These are phyloP conservation scores for Nasonia longicornis DNA, from an alignment of 1,140 invertebrate species.

Conservation along the genomic window DNA sequence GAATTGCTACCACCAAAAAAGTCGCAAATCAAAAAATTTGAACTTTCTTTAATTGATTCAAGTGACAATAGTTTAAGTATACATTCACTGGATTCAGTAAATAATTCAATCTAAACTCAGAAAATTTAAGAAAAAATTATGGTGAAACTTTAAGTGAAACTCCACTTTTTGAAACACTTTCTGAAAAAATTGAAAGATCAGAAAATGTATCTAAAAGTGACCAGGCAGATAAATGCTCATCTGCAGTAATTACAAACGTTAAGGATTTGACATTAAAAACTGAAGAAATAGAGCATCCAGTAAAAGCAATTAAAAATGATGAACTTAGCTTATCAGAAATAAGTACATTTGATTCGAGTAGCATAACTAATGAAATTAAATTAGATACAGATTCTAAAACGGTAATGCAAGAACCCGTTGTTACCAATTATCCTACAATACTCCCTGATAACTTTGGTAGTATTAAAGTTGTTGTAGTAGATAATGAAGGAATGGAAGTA, in stretches of 20 bases:
- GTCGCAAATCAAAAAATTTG: slow-evolving; percentile 67
- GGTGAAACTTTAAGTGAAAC: neutral
- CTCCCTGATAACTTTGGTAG: slow-evolving; percentile 42
- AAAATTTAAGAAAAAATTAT: neutral
- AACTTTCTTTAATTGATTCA: slow-evolving; percentile 61
- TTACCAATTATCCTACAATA: slow-evolving; percentile 30
- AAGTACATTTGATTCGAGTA: neutral
- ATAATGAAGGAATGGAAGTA: slow-evolving; percentile 47
- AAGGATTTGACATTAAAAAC: slow-evolving; percentile 58
- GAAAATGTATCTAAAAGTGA: neutral
- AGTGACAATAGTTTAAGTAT: slow-evolving; percentile 45
- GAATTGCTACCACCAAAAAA: slow-evolving; percentile 64
- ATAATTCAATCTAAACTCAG: neutral
- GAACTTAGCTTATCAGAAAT: neutral
- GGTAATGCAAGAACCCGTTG: neutral
- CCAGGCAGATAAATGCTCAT: neutral
- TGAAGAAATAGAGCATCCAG: slow-evolving; percentile 51
- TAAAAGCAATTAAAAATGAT: neutral
- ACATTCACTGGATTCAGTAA: neutral
- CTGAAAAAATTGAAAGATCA: neutral
- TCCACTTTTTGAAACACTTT: neutral
- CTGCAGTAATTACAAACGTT: slow-evolving; percentile 50
- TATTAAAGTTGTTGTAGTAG: slow-evolving; percentile 52
- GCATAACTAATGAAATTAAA: neutral
- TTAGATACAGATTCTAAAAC: neutral